Base-by-base conservation (phyloP, 2,888 invertebrate species). In the Xestoiulus laeticollis region DNA sequence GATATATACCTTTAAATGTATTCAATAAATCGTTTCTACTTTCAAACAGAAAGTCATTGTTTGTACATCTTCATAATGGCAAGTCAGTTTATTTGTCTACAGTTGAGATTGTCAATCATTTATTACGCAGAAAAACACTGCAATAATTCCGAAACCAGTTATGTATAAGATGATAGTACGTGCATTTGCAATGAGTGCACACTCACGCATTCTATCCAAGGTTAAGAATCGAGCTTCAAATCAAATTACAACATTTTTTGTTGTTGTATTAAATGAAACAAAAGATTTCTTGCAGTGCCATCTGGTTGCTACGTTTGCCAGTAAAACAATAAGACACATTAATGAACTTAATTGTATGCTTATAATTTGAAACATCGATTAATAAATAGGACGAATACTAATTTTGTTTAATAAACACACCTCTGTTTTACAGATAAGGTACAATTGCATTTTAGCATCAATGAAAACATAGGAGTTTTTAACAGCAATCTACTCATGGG, bases 11-110 rank as follows among this genome's bases (percentile, higher is more conserved):
- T 30, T 78, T 4, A 30, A 78, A 78, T 26, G 26, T 30, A 78
- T 30, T 78, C 78, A 78, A 78, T 78, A 78, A 78, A 78, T 78
- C 16, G 30, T 78, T 78, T 68, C 68, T 68, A 68, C 68, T 26
- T 68, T 68, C 68, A 26, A 68, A 68, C 4, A 59, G 26, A 68
- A 68, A 68, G 68, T 68, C 68, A 68, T 26, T 68, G 22, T 68
- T 2, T 68, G 26, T 59, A 22, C 22, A 59, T 59, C 59, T 68
- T 12, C 68, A 30, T 78, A 30, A 30, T 78, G 30, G 26, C 26
- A 26, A 26, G 26, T 68, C 68, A 68, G 78, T 30, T 78, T 78
- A 78, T 16, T 30, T 78, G 26, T 30, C 1, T 14, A 78, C 78
- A 78, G 30, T 78, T 78, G 30, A 78, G 78, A 22, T 26, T 26